phyloP scores from a whole-genome alignment of 2,113 vertebrate species.

The Ochotona princeps region DNA sequence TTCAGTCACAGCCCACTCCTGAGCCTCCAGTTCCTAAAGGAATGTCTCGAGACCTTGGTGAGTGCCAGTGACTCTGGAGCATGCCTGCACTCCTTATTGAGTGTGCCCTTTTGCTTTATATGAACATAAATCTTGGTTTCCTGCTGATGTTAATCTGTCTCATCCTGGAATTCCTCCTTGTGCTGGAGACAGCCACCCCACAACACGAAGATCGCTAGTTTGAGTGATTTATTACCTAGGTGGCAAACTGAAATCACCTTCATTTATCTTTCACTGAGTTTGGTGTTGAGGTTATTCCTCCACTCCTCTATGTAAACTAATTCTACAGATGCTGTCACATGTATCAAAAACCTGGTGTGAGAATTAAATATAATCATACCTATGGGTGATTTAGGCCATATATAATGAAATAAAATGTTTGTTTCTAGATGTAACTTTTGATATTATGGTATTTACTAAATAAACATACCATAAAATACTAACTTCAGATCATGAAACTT shows the following conservation, averaged over 20 bases:
- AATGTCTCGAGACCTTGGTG: too few relatives aligned
- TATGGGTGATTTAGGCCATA: neutral
- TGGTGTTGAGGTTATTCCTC: slow-evolving; percentile 12
- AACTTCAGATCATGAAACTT: neutral
- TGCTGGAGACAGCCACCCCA: too few relatives aligned
- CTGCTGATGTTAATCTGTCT: too few relatives aligned
- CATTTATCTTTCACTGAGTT: neutral
- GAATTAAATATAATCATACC: neutral
- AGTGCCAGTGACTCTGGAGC: too few relatives aligned
- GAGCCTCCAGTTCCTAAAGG: too few relatives aligned
- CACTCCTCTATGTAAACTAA: neutral
- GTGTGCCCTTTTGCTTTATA: too few relatives aligned
- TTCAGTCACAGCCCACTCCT: too few relatives aligned
- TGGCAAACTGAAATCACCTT: neutral
- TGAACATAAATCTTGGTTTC: too few relatives aligned
- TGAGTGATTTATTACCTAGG: neutral
- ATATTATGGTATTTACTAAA: neutral
- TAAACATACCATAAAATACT: neutral
- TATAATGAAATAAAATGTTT: neutral
- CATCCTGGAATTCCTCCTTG: too few relatives aligned
- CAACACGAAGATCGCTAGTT: too few relatives aligned
- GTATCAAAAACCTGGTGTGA: neutral
- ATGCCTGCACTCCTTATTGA: too few relatives aligned
- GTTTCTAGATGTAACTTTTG: neutral
- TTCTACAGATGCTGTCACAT: neutral